Conservation (phyloP, 2,888 invertebrate species). For the Laothoe populi region DNA sequence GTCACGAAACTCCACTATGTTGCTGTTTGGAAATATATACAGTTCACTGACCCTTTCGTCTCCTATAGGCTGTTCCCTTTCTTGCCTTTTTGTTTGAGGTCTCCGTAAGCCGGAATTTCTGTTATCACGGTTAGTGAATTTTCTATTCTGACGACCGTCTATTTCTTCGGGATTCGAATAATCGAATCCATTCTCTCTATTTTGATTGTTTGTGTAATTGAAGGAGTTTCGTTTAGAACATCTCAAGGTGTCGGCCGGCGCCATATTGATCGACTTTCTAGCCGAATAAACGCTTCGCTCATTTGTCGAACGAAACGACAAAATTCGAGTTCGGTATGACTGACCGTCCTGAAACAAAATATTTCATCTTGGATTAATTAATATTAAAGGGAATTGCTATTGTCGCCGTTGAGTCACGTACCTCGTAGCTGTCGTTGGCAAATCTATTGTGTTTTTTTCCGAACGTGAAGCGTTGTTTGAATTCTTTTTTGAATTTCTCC, state of each 20-base stretch:
- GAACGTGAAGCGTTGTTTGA: conserved; percentile 88
- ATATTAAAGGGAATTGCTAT: neutral
- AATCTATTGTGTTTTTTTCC: conserved; percentile 75
- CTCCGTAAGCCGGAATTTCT: conserved; percentile 46
- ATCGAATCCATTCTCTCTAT: conserved; percentile 61
- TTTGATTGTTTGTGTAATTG: conserved; percentile 60
- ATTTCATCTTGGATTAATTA: conserved; percentile 24
- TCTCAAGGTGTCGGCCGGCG: conserved; percentile 59
- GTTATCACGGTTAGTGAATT: neutral
- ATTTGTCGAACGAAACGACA: conserved; percentile 76
- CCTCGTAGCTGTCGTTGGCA: conserved; percentile 78
- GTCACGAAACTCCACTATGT: conserved; percentile 77
- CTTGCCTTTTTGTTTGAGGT: conserved; percentile 46
- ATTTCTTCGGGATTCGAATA: conserved; percentile 54
- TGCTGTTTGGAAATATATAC: conserved; percentile 79
- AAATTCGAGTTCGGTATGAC: conserved; percentile 72
- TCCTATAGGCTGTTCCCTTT: conserved; percentile 60
- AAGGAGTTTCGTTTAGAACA: conserved; percentile 61
- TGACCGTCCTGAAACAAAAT: conserved; percentile 70
- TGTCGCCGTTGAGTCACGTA: conserved; percentile 41
- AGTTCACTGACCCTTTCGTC: conserved; percentile 76
- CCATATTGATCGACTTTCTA: conserved; percentile 67
- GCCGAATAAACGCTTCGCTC: conserved; percentile 68
- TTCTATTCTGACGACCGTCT: conserved; percentile 34
- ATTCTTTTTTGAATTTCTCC: conserved; percentile 93